Conservation (phyloP, 2,797 vertebrate species). For the Geotrypetes seraphini region DNA sequence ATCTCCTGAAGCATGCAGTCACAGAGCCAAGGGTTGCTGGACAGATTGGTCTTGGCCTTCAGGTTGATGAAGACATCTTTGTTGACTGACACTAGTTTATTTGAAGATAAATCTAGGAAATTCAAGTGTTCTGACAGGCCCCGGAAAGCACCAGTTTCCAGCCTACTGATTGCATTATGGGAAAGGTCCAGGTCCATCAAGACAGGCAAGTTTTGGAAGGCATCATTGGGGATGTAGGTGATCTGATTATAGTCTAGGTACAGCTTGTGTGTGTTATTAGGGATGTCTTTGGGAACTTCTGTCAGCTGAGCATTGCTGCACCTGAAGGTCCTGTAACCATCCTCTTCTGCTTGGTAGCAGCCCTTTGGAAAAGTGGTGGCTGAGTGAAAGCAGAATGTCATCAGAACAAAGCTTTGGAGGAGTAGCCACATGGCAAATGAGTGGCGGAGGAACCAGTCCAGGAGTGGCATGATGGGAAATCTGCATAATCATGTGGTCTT, state of each 20-base stretch:
- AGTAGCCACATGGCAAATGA: conserved; percentile 69
- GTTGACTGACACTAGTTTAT: conserved; percentile 73
- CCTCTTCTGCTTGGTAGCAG: conserved; percentile 83
- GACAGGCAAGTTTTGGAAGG: conserved; percentile 72
- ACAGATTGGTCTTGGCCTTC: conserved; percentile 81
- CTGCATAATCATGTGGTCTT: conserved; percentile 49
- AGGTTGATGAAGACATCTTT: conserved; percentile 72
- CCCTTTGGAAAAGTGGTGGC: conserved; percentile 69
- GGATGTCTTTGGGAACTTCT: conserved; percentile 78
- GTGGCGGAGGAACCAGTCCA: conserved; percentile 55
- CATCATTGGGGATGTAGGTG: conserved; percentile 69
- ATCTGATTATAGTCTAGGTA: conserved; percentile 90
- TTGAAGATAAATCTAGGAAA: conserved; percentile 83
- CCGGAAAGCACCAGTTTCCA: conserved; percentile 78
- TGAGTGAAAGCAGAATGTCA: conserved; percentile 65
- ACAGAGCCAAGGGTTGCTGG: conserved; percentile 88
- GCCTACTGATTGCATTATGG: conserved; percentile 70
- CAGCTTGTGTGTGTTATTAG: conserved; percentile 82
- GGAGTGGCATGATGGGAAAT: conserved; percentile 44
- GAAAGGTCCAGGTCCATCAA: conserved; percentile 88
- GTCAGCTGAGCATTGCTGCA: conserved; percentile 85
- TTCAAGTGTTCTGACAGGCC: conserved; percentile 70
- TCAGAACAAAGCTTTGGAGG: conserved; percentile 72
- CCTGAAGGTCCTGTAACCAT: conserved; percentile 74
- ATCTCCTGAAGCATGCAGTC: conserved; percentile 89